Evolutionary conservation across 1,140 invertebrate genomes (phyloP), one percentile per base, ranked within the genome.

Genomic region (Bombus balteatus): DNA sequence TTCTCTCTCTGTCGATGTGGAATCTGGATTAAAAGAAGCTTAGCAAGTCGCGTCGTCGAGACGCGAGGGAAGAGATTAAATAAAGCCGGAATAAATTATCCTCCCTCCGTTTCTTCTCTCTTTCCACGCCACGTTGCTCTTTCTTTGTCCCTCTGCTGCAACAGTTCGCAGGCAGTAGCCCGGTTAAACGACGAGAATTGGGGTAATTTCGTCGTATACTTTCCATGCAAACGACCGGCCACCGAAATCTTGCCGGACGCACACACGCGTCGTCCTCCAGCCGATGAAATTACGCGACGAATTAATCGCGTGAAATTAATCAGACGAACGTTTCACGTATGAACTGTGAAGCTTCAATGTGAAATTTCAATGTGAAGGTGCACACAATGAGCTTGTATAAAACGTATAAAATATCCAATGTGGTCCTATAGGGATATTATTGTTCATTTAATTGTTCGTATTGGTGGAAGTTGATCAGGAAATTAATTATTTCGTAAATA

Each of bases 51-150:
- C 82, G 47, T 74, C 78, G 75, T 34, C 85, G 81, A 85, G 83
- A 91, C 72, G 75, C 75, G 75, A 87, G 83, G 84, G 76, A 87
- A 85, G 89, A 91, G 87, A 87, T 87, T 89, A 91, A 87, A 85
- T 89, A 89, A 88, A 87, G 89, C 72, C 82, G 71, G 90, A 93
- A 93, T 93, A 91, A 92, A 91, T 91, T 88, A 91, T 88, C 77
- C 80, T 80, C 81, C 73, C 73, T 73, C 32, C 34, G 32, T 6
- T 41, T 4, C 59, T 18, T 62, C 57, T 28, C 15, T 57, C 12
- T 22, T 34, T 28, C 25, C 22, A 25, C 34, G 73, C 28, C 59
- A 71, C 34, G 37, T 4, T 57, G 25, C 28, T 4, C 43, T 22
- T 32, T 53, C 43, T 70, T 70, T 34, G 25, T 53, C 73, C 3